Percentiles rank a stretch among this genome's conserved stretches.
Evolutionary conservation across 2,888 invertebrate species (phyloP).

Genomic region (Odontothrips loti): DNA sequence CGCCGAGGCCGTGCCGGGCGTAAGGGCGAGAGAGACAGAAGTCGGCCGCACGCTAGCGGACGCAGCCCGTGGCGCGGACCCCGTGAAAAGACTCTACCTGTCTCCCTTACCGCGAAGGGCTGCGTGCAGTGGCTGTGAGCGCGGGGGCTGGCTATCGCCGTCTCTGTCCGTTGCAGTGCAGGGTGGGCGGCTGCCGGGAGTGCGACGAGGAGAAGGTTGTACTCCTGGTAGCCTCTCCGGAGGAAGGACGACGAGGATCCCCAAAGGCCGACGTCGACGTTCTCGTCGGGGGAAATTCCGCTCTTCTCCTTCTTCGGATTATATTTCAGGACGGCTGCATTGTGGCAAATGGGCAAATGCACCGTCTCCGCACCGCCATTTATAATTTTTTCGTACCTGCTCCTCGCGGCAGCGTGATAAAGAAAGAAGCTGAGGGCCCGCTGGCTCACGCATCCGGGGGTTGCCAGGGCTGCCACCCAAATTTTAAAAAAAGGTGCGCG

Average conservation of each 20-base stretch:
- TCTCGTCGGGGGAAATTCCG: background rate
- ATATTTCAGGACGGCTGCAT: background rate
- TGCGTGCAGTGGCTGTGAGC: background rate
- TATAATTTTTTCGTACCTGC: background rate
- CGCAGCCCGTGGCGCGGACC: background rate
- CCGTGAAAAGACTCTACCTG: conserved; percentile 15
- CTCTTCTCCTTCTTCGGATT: background rate
- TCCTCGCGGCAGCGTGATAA: background rate
- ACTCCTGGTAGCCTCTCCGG: background rate
- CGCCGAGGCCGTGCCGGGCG: background rate
- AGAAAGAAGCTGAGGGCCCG: background rate
- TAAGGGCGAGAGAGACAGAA: background rate
- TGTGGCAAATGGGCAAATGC: background rate
- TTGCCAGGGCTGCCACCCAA: background rate
- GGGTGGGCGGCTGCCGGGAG: background rate
- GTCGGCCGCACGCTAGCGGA: background rate
- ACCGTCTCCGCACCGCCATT: background rate
- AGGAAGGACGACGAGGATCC: background rate
- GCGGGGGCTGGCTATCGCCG: background rate
- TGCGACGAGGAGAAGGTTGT: background rate
- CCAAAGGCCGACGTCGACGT: background rate
- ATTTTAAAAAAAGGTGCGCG: background rate
- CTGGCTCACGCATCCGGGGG: background rate
- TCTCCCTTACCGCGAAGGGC: background rate
- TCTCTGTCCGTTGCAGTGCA: background rate